Evolutionary conservation across 2,113 vertebrate genomes (phyloP), one percentile per base, ranked within the genome.

Genomic region (Misgurnus anguillicaudatus): DNA sequence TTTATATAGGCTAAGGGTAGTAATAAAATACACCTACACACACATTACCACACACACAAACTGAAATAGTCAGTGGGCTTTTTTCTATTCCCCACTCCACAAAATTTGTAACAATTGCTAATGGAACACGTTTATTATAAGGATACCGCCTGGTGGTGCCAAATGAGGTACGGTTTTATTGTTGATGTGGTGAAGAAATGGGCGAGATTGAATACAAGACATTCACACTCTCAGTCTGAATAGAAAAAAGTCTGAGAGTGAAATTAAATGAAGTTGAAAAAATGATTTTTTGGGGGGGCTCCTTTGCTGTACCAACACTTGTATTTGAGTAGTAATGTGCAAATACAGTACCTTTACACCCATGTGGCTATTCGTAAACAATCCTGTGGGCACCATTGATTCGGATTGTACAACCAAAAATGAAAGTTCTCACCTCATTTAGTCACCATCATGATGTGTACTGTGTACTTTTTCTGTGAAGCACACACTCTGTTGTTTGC

Each of bases 11-110:
- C 69, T 72, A 9, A 72, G 53, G n/a, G 36, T 7, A 21, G n/a
- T 21, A 60, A 72, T 60, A 41, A 38, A 58, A 72, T 72, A 60
- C n/a, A 72, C 70, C 38, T 36, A 58, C 69, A 41, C 63, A 75
- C 64, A 71, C 72, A 57, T 36, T 61, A 53, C 66, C 79, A 70
- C 38, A 82, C 31, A 78, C 62, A 60, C 62, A 80, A 73, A 62
- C 41, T 5, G 31, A 51, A 58, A 41, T 72, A 21, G 51, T 14
- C 51, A 72, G 38, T 21, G 38, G 69, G 53, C n/a, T 10, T n/a
- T 21, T 14, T 60, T 42, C 4, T 16, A 16, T 60, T 73, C 38
- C 3, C 11, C 38, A 42, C 41, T 11, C 53, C 53, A 42, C 36
- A 58, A 73, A 58, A 73, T 42, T 16, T 41, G 53, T 13, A 14